These are phyloP conservation scores for Tenebrio molitor DNA, from an alignment of 1,140 invertebrate genomes.

Conservation along the genomic window DNA sequence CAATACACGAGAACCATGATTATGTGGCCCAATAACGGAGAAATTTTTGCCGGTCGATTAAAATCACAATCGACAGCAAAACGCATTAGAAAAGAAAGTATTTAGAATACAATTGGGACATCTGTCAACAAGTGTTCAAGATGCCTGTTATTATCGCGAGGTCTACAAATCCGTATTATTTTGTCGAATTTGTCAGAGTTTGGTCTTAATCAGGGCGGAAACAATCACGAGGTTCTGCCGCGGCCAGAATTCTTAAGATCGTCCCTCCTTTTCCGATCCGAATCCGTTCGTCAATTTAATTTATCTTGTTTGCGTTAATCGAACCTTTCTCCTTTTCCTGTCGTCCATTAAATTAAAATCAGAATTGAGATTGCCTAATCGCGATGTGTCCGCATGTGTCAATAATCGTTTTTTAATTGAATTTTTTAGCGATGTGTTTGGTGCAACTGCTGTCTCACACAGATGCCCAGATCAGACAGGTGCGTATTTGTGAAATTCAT, in stretches of 20 bases:
- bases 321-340: neutral
- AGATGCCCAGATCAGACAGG: conserved; percentile 18
- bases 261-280: neutral
- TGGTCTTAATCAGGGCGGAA: neutral
- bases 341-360: neutral
- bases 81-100: neutral
- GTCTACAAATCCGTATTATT: neutral
- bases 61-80: neutral
- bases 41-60: neutral
- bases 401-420: conserved; percentile 9
- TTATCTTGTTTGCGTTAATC: neutral
- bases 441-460: neutral
- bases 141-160: neutral
- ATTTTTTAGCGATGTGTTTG: neutral
- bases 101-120: neutral
- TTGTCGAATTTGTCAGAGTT: neutral
- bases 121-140: neutral
- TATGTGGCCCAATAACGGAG: conserved; percentile 18
- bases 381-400: neutral
- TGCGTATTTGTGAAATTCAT: conserved; percentile 26
- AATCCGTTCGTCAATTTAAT: neutral
- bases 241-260: neutral
- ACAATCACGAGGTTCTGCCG: neutral
- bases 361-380: neutral
- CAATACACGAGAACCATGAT: conserved; percentile 12